Conservation (phyloP, 1,140 invertebrate species). For the Diploscapter pachys region DNA sequence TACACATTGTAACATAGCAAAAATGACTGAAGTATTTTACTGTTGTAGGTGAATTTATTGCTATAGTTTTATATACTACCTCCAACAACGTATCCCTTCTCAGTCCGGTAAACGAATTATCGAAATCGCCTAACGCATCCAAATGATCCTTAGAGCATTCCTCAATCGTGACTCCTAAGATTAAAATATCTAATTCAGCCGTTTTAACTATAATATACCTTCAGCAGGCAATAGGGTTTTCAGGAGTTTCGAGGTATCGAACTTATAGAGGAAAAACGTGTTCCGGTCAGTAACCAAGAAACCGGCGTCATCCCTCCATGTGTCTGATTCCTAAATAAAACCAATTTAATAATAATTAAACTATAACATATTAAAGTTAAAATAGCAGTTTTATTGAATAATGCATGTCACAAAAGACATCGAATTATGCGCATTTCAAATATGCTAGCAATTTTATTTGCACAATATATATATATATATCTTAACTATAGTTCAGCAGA, state of each 20-base stretch:
- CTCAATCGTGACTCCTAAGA: slow-evolving; percentile 14
- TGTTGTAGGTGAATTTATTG: no score
- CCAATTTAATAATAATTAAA: no score
- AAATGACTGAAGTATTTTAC: no score
- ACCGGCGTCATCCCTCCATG: slow-evolving; percentile 49
- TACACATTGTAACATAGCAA: no score
- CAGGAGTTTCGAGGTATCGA: slow-evolving; percentile 36
- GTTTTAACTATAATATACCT: not conserved
- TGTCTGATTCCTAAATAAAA: slow-evolving; percentile 15
- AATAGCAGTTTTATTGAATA: no score
- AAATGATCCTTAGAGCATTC: slow-evolving; percentile 22
- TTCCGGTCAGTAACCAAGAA: slow-evolving; percentile 54
- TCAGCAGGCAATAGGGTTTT: slow-evolving; percentile 21
- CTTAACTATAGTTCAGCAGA: not conserved
- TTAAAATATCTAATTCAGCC: not conserved
- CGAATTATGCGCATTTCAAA: no score
- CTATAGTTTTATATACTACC: no score
- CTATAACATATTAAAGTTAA: no score
- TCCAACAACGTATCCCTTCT: slow-evolving; percentile 29
- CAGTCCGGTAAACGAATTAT: slow-evolving; percentile 28
- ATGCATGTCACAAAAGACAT: no score
- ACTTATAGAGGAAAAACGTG: slow-evolving; percentile 41
- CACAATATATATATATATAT: no score
- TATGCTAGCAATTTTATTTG: no score
- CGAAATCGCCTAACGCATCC: slow-evolving; percentile 31